Conservation (phyloP, 2,888 invertebrate species). For the Suillia variegata region DNA sequence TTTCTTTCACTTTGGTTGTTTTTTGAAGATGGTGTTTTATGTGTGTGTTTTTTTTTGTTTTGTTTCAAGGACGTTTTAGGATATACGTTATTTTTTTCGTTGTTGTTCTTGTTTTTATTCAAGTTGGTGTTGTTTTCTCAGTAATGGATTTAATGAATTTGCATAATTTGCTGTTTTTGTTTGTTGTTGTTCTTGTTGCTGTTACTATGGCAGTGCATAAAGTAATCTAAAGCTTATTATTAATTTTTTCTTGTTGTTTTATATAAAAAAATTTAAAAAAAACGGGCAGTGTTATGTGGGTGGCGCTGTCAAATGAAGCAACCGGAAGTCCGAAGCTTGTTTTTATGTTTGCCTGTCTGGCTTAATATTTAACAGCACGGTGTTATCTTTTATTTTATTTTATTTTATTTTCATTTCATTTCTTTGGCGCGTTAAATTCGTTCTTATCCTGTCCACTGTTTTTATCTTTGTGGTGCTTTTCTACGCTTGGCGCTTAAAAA, state of each 20-base stretch:
- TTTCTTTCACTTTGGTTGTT: background rate
- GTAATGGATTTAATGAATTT: conserved; percentile 9
- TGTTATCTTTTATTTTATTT: too few species aligned
- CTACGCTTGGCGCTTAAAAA: conserved; percentile 5
- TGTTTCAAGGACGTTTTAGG: conserved; percentile 1
- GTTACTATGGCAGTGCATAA: background rate
- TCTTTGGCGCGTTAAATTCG: too few species aligned
- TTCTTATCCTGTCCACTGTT: background rate
- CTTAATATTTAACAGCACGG: too few species aligned
- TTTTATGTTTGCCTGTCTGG: too few species aligned
- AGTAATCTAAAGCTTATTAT: background rate
- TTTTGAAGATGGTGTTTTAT: background rate
- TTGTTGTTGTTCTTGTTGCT: too few species aligned
- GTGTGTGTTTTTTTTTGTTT: background rate
- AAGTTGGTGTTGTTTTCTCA: background rate
- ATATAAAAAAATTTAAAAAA: too few species aligned
- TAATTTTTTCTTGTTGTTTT: too few species aligned
- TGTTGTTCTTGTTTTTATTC: background rate
- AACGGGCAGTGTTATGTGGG: too few species aligned
- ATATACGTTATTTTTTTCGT: background rate
- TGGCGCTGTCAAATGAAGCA: too few species aligned
- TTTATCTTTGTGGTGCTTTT: background rate
- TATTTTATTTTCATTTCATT: too few species aligned
- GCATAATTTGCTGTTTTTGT: background rate
- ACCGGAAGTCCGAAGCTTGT: too few species aligned